Percentiles rank a stretch among this genome's conserved stretches.
phyloP scores from a whole-genome alignment of 2,113 vertebrate species.

The Circaetus cinerascens region DNA sequence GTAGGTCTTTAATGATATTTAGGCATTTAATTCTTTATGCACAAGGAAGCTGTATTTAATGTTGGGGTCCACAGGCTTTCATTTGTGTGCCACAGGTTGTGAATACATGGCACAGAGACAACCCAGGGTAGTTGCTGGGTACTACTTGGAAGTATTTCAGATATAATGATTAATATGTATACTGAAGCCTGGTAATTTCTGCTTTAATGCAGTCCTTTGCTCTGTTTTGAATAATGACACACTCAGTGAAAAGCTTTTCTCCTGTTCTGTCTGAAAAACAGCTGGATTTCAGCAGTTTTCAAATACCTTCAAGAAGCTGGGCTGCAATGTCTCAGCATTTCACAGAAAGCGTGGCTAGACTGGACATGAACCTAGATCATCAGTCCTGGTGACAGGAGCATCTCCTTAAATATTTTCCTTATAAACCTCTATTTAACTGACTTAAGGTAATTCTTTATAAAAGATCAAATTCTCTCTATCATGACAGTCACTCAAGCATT shows the following conservation, averaged over 20 bases:
- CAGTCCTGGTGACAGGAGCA: not conserved
- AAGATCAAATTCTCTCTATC: not conserved
- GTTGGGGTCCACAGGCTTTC: not conserved
- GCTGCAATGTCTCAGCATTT: not conserved
- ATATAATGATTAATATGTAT: not conserved
- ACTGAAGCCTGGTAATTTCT: not conserved
- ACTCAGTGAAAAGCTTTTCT: not conserved
- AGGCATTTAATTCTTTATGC: not conserved
- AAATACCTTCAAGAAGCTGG: not conserved
- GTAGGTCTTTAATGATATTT: not conserved
- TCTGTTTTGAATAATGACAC: not conserved
- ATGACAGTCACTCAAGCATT: conserved; percentile 15
- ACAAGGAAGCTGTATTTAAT: not conserved
- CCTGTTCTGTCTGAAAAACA: not conserved
- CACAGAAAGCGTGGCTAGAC: not conserved
- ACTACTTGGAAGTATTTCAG: not conserved
- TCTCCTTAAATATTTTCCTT: conserved; percentile 26
- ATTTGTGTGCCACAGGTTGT: not conserved
- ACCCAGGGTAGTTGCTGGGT: not conserved
- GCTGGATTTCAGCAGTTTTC: not conserved
- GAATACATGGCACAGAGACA: not conserved
- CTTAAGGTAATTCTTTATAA: conserved; percentile 12
- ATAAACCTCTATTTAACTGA: conserved; percentile 4
- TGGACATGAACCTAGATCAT: not conserved
- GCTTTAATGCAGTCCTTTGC: not conserved